These are phyloP conservation scores for Sapayoa aenigma DNA, from an alignment of 2,113 vertebrate species.

Conservation along the genomic window DNA sequence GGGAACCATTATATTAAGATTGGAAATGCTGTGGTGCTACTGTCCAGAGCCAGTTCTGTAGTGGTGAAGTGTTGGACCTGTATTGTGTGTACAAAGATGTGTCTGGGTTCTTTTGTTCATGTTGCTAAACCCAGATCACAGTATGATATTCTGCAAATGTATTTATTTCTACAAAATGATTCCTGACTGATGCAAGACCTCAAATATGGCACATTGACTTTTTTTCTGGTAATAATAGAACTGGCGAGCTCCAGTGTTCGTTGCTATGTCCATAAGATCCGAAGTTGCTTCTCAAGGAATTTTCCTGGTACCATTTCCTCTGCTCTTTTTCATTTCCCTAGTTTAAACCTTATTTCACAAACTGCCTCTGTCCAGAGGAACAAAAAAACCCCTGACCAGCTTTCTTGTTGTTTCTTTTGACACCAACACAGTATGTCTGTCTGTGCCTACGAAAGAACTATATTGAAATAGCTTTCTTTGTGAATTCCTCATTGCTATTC, in stretches of 20 bases:
- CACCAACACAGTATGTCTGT: constrained; percentile 34
- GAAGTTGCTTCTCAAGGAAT: background rate
- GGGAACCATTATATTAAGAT: background rate
- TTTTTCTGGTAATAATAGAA: background rate
- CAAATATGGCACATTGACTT: background rate
- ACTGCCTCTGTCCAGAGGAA: constrained; percentile 22
- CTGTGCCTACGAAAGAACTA: constrained; percentile 27
- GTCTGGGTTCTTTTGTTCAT: background rate
- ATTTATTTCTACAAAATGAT: background rate
- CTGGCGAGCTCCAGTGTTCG: background rate
- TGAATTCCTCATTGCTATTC: constrained; percentile 62
- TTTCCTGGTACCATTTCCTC: constrained; percentile 17
- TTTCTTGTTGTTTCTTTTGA: constrained; percentile 48
- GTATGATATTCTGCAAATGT: background rate
- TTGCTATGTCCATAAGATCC: background rate
- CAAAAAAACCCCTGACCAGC: constrained; percentile 1
- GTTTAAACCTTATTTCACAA: constrained; percentile 36
- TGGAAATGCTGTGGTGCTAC: background rate
- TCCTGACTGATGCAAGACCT: background rate
- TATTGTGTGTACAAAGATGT: too few relatives aligned
- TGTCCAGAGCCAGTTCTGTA: background rate
- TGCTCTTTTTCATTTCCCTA: background rate
- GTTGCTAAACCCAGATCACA: background rate
- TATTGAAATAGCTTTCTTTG: constrained; percentile 44
- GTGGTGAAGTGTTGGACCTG: background rate